These are phyloP conservation scores for Ramazzottius varieornatus DNA, from an alignment of 2,888 invertebrate genomes.

Conservation along the genomic window DNA sequence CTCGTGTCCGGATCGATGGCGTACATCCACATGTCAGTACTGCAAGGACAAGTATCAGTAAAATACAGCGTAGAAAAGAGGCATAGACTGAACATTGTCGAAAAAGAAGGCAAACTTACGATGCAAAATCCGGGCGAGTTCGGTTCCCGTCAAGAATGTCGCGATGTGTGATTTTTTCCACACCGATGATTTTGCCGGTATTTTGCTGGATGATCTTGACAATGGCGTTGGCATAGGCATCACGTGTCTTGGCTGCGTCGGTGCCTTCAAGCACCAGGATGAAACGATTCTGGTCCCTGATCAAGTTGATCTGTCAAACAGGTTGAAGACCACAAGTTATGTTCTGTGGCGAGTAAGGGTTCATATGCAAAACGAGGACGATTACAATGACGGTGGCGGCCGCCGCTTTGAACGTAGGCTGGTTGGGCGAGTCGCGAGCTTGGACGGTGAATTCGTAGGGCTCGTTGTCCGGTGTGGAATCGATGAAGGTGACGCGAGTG, in stretches of 20 bases:
- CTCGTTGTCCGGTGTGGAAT: not conserved
- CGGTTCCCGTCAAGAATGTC: conserved; percentile 1
- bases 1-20: conserved; percentile 1
- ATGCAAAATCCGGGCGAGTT: not conserved
- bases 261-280: not conserved
- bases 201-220: not conserved
- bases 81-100: too few species aligned
- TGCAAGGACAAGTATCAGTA: not conserved
- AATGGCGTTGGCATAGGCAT: not conserved
- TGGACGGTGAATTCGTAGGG: not conserved
- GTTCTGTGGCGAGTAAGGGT: too few species aligned
- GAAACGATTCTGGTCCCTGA: not conserved
- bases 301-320: not conserved
- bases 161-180: conserved; percentile 1
- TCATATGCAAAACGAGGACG: too few species aligned
- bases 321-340: too few species aligned
- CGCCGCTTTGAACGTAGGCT: not conserved
- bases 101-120: too few species aligned
- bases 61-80: too few species aligned
- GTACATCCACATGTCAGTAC: conserved; percentile 3
- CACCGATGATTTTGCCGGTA: not conserved
- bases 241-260: not conserved
- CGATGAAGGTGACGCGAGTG: not conserved
- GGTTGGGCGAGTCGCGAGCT: not conserved
- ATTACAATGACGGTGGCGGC: not conserved